Conservation (phyloP, 2,888 invertebrate species). For the Catocala sponsa region DNA sequence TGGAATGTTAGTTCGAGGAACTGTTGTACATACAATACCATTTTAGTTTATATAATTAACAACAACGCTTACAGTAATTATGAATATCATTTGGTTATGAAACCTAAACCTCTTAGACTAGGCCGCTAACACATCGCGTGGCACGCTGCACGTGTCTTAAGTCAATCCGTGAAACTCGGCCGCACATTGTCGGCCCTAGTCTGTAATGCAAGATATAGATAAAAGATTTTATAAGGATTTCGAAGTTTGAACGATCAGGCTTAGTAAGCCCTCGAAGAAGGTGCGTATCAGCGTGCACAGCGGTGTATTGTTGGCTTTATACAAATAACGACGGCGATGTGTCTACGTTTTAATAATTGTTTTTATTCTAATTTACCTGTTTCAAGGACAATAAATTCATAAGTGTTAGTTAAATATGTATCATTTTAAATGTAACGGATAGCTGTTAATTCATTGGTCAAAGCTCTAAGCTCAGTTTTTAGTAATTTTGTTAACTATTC, state of each 20-base stretch:
- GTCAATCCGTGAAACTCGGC: not conserved
- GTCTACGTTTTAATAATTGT: constrained; percentile 61
- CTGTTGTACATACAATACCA: constrained; percentile 71
- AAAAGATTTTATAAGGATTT: not conserved
- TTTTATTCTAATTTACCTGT: constrained; percentile 73
- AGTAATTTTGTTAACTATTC: constrained; percentile 31
- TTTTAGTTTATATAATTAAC: constrained; percentile 69
- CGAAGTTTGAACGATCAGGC: not conserved
- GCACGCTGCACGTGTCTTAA: not conserved
- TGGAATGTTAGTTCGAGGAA: constrained; percentile 71
- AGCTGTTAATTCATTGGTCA: constrained; percentile 59
- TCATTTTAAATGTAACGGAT: constrained; percentile 48
- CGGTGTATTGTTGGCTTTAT: constrained; percentile 32
- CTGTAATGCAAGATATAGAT: not conserved
- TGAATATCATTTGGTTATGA: constrained; percentile 65
- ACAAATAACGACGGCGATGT: constrained; percentile 59
- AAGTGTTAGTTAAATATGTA: constrained; percentile 43
- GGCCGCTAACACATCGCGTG: not conserved
- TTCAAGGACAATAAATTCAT: constrained; percentile 65
- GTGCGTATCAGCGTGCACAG: not conserved
- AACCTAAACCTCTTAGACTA: constrained; percentile 62
- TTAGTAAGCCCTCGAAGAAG: not conserved
- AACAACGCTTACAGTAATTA: constrained; percentile 76
- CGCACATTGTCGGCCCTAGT: not conserved
- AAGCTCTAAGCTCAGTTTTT: constrained; percentile 63